Percentiles rank a stretch among this genome's conserved stretches.
Evolutionary conservation across 2,888 invertebrate genomes (phyloP).

Genomic region (Criorhina ranunculi): DNA sequence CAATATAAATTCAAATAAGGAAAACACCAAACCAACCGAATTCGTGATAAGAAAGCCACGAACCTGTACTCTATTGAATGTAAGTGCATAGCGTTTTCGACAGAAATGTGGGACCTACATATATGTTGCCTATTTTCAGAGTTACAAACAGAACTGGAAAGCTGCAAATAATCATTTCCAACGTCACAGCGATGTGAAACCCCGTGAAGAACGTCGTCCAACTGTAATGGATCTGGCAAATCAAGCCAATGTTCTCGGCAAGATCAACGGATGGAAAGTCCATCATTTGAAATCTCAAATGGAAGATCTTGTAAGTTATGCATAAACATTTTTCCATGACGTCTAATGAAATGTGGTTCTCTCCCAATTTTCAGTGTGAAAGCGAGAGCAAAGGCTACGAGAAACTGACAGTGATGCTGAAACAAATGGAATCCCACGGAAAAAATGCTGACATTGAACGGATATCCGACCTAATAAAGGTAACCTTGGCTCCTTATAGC

Average conservation of each 20-base stretch:
- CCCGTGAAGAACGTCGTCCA: conserved; percentile 93
- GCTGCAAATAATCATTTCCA: conserved; percentile 90
- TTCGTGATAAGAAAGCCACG: conserved; percentile 83
- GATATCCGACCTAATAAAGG: conserved; percentile 88
- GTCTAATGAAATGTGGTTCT: not conserved
- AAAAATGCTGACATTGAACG: conserved; percentile 85
- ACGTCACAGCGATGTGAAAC: conserved; percentile 92
- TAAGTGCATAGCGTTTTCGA: conserved; percentile 74
- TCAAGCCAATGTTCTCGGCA: conserved; percentile 93
- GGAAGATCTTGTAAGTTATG: conserved; percentile 91
- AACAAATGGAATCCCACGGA: conserved; percentile 85
- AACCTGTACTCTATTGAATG: conserved; percentile 82
- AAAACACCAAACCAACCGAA: conserved; percentile 83
- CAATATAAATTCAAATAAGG: conserved; percentile 81
- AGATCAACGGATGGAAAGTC: conserved; percentile 97
- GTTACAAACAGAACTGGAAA: conserved; percentile 89
- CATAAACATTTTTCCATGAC: not conserved
- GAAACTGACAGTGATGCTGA: conserved; percentile 82
- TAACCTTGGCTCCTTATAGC: conserved; percentile 79
- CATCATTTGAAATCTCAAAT: conserved; percentile 96
- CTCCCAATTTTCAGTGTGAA: conserved; percentile 84
- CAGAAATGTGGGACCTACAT: not conserved
- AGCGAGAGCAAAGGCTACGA: conserved; percentile 85
- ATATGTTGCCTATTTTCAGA: conserved; percentile 81
- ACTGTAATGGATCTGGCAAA: conserved; percentile 95